Conservation (phyloP, 2,888 invertebrate genomes). For the Tenthredo livida region DNA sequence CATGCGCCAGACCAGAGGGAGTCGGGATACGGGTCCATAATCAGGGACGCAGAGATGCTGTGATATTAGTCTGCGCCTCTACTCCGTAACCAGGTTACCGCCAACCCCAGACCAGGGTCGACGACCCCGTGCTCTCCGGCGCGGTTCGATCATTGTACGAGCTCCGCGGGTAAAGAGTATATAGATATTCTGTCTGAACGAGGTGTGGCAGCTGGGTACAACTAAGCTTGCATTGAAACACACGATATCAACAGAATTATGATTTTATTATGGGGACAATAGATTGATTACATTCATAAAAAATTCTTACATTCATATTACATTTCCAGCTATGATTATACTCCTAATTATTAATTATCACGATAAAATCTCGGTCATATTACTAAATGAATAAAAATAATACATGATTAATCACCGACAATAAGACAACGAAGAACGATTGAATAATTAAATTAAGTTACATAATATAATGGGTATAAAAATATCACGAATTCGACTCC, state of each 20-base stretch:
- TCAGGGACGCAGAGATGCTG: slow-evolving; percentile 45
- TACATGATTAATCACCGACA: slow-evolving; percentile 8
- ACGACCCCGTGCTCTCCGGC: slow-evolving; percentile 12
- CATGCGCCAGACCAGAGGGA: slow-evolving; percentile 30
- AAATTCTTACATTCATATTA: background rate
- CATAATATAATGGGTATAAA: background rate
- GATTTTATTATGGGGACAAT: background rate
- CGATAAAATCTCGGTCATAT: background rate
- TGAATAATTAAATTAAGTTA: background rate
- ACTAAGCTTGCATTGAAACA: background rate
- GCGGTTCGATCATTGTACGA: slow-evolving; percentile 17
- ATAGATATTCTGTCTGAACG: slow-evolving; percentile 4
- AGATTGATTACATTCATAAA: too few species aligned
- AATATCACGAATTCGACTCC: background rate
- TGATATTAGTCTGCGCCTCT: slow-evolving; percentile 46
- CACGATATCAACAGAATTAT: background rate
- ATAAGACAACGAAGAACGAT: background rate
- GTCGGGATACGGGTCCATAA: slow-evolving; percentile 46
- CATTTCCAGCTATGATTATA: background rate
- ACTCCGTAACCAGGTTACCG: slow-evolving; percentile 48
- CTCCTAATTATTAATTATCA: slow-evolving; percentile 30
- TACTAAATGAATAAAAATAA: background rate
- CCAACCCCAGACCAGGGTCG: slow-evolving; percentile 40
- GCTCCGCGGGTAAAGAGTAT: slow-evolving; percentile 13
- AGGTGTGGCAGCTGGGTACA: slow-evolving; percentile 36